These are phyloP conservation scores for Macropus fuliginosus DNA, from an alignment of 2,797 vertebrate species.

Conservation along the genomic window DNA sequence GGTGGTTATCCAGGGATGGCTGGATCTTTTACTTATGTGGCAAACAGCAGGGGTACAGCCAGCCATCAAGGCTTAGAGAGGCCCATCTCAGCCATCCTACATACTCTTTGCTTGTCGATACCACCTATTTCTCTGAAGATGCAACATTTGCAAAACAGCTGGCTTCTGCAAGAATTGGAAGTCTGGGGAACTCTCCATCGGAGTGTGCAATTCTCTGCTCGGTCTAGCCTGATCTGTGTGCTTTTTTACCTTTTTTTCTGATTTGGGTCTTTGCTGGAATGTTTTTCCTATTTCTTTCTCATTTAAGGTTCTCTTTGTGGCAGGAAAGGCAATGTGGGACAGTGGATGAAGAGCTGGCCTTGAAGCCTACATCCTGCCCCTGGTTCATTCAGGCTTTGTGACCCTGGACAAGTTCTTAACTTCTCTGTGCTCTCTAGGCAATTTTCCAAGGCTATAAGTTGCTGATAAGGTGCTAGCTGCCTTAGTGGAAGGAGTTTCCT, in stretches of 20 bases:
- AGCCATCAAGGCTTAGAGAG: conserved; percentile 39
- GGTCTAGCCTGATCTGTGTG: conserved; percentile 1
- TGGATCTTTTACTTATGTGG: conserved; percentile 14
- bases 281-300: conserved; percentile 6
- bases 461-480: background rate
- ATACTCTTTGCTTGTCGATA: conserved; percentile 48
- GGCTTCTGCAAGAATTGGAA: conserved; percentile 59
- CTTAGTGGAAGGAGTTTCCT: too few relatives aligned
- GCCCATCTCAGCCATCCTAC: conserved; percentile 20
- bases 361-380: background rate
- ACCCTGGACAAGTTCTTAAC: background rate
- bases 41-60: conserved; percentile 26
- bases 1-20: conserved; percentile 1
- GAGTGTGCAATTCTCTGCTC: conserved; percentile 14
- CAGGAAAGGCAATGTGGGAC: background rate
- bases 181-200: conserved; percentile 54
- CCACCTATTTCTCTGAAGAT: conserved; percentile 46
- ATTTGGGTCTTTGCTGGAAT: background rate
- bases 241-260: conserved; percentile 26
- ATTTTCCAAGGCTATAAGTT: background rate
- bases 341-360: background rate
- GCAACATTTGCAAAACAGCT: conserved; percentile 42
- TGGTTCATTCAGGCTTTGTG: background rate
- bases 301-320: conserved; percentile 8
- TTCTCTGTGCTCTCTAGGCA: background rate